A percentile compares a stretch with the other conserved stretches of the same genome.
These are phyloP conservation scores for Drosophila watanabei DNA, from an alignment of 1,140 invertebrate genomes.

Conservation along the genomic window DNA sequence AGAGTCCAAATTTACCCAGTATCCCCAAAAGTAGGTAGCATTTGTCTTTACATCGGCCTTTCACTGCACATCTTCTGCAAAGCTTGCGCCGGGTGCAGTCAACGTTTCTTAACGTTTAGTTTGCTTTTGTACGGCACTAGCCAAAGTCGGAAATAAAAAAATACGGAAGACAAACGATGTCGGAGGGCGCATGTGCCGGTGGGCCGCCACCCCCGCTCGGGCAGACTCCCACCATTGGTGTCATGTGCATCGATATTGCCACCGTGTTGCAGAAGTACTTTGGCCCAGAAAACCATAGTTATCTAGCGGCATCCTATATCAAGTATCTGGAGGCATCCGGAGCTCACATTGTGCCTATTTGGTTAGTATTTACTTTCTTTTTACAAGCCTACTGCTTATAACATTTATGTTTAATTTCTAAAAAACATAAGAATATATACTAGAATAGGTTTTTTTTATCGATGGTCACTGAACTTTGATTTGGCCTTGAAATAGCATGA, in stretches of 20 bases:
- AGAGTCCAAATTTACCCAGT: neutral
- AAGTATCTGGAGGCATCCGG: constrained; percentile 94
- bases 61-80: neutral
- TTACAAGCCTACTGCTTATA: neutral
- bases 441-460: neutral
- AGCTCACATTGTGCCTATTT: constrained; percentile 93
- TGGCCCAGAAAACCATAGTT: constrained; percentile 87
- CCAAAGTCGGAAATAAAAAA: neutral
- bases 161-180: constrained; percentile 4
- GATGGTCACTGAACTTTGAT: neutral
- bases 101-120: neutral
- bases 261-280: constrained; percentile 77
- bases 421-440: neutral
- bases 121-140: neutral
- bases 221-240: constrained; percentile 87
- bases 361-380: constrained; percentile 87
- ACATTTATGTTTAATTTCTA: neutral
- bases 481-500: neutral
- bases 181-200: constrained; percentile 7
- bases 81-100: neutral
- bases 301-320: constrained; percentile 94
- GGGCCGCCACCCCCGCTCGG: neutral
- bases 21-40: constrained; percentile 30
- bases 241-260: constrained; percentile 89
- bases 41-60: no score